These are phyloP conservation scores for Danio jaintianensis DNA, from an alignment of 2,797 vertebrate genomes.

Conservation along the genomic window DNA sequence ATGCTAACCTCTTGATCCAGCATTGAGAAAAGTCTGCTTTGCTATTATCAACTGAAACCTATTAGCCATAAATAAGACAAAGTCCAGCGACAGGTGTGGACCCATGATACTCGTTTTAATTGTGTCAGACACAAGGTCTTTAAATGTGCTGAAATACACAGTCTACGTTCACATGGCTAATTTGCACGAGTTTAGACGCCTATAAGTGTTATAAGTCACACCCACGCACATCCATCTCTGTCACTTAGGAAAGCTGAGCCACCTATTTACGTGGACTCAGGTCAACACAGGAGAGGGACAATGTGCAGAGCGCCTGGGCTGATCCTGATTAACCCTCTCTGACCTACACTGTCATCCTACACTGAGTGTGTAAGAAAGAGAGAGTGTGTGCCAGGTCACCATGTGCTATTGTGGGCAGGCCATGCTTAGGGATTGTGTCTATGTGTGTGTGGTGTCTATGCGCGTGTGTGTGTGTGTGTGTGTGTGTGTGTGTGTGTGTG, in stretches of 20 bases:
- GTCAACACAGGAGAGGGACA: slow-evolving; percentile 47
- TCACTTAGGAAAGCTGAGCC: slow-evolving; percentile 36
- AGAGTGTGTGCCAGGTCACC: slow-evolving; percentile 42
- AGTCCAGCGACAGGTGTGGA: neutral
- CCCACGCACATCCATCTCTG: slow-evolving; percentile 31
- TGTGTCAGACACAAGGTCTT: neutral
- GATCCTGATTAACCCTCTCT: slow-evolving; percentile 73
- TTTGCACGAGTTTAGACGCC: neutral
- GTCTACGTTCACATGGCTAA: neutral
- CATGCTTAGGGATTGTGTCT: slow-evolving; percentile 29
- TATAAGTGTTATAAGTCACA: slow-evolving; percentile 16
- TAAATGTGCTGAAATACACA: neutral
- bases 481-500: slow-evolving; percentile 17
- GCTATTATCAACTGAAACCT: neutral
- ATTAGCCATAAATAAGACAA: too few species aligned
- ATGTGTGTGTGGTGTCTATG: neutral
- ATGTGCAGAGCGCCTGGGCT: slow-evolving; percentile 64
- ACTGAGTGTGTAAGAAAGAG: slow-evolving; percentile 47
- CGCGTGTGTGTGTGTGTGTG: slow-evolving; percentile 16
- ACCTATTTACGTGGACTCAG: slow-evolving; percentile 12
- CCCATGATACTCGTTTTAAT: neutral
- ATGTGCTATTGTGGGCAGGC: slow-evolving; percentile 37
- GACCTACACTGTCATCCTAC: slow-evolving; percentile 46
- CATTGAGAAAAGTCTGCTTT: neutral
- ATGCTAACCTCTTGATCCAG: too few species aligned